Percentiles rank a stretch among this genome's conserved stretches.
Evolutionary conservation across 2,113 vertebrate species (phyloP).

Genomic region (Origma solitaria): DNA sequence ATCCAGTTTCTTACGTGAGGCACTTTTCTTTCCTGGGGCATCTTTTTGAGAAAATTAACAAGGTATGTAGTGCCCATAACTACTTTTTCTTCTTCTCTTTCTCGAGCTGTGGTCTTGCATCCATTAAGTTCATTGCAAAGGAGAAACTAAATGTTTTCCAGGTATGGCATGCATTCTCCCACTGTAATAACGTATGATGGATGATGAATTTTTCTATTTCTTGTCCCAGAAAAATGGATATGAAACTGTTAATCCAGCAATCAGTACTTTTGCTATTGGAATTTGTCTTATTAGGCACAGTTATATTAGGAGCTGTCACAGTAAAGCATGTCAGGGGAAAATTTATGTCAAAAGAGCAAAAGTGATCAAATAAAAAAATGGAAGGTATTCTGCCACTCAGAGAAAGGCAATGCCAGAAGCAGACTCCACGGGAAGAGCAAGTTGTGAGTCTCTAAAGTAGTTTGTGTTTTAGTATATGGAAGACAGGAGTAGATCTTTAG

Average conservation of each 20-base stretch:
- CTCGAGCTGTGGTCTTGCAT: background rate
- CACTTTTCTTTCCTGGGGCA: background rate
- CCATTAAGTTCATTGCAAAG: background rate
- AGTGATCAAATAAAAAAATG: conserved; percentile 26
- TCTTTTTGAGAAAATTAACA: background rate
- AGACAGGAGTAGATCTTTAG: background rate
- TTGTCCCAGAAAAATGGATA: background rate
- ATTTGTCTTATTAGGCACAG: conserved; percentile 19
- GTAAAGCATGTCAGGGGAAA: background rate
- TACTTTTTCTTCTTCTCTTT: background rate
- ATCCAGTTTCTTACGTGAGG: background rate
- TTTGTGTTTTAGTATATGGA: background rate
- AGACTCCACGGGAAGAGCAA: background rate
- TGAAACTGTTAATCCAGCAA: background rate
- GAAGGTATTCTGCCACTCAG: background rate
- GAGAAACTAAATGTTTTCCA: background rate
- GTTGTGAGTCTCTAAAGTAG: background rate
- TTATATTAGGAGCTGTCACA: conserved; percentile 29
- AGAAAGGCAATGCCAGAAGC: background rate
- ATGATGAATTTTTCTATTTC: background rate
- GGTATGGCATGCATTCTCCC: background rate
- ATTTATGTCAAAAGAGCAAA: conserved; percentile 11
- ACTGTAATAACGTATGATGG: background rate
- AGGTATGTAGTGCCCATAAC: background rate
- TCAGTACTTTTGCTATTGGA: background rate